These are phyloP conservation scores for Cydia splendana DNA, from an alignment of 1,140 invertebrate species.

Conservation along the genomic window DNA sequence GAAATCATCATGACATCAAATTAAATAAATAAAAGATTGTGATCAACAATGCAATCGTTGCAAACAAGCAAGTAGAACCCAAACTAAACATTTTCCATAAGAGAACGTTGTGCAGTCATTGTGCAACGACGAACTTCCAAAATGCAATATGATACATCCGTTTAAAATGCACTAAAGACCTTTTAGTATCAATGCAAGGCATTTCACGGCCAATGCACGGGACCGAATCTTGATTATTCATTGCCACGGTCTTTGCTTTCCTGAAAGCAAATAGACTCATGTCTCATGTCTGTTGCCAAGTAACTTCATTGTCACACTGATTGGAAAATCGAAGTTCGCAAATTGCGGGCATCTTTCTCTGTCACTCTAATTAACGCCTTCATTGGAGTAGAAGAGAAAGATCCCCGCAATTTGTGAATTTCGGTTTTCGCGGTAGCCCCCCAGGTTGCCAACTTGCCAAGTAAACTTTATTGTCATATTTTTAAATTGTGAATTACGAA, in stretches of 20 bases:
- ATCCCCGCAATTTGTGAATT: no score
- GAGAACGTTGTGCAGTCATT: slow-evolving; percentile 22
- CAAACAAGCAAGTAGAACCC: background rate
- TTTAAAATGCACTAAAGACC: background rate
- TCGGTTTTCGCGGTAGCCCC: no score
- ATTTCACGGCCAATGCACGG: slow-evolving; percentile 10
- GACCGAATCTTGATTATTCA: slow-evolving; percentile 20
- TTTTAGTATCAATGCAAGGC: background rate
- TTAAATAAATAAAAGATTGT: no score
- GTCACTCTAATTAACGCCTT: no score
- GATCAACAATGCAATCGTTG: no score
- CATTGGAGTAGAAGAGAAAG: no score
- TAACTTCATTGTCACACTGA: background rate
- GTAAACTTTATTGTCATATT: background rate
- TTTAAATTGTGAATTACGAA: background rate
- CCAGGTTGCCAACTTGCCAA: no score
- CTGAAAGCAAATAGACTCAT: background rate
- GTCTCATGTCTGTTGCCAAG: background rate
- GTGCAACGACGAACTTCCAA: background rate
- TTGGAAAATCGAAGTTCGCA: no score
- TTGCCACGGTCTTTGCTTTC: slow-evolving; percentile 1
- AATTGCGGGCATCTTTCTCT: no score
- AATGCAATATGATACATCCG: background rate
- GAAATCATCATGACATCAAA: no score
- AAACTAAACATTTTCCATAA: background rate